These are phyloP conservation scores for Anguilla pacifica DNA, from an alignment of 2,797 vertebrate species.

Conservation along the genomic window DNA sequence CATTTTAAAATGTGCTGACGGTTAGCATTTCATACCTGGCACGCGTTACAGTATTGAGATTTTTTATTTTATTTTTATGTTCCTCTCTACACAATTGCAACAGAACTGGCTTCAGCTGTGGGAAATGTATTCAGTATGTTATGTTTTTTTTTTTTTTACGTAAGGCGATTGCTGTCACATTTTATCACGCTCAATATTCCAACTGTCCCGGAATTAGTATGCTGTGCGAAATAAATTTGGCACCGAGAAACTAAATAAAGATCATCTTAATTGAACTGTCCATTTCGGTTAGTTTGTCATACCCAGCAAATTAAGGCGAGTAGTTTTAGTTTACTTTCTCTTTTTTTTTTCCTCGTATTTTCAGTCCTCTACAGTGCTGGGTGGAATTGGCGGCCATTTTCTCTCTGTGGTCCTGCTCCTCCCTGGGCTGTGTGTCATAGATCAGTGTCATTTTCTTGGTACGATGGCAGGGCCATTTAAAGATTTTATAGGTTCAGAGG, in stretches of 20 bases:
- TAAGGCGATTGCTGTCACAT: not conserved
- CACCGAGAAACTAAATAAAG: not conserved
- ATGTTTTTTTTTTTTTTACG: not conserved
- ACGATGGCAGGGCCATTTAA: not conserved
- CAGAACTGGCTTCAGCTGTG: not conserved
- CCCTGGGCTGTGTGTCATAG: not conserved
- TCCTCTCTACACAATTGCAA: not conserved
- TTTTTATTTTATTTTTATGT: not conserved
- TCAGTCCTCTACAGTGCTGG: not conserved
- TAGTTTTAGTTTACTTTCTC: not conserved
- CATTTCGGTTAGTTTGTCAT: not conserved
- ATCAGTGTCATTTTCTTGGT: not conserved
- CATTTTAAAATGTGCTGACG: not conserved
- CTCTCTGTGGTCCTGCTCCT: not conserved
- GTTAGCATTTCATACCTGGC: not conserved
- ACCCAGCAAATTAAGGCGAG: not conserved
- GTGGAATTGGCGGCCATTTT: not conserved
- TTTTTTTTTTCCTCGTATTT: not conserved
- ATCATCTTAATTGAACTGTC: not conserved
- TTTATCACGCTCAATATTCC: not conserved
- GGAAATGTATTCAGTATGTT: not conserved
- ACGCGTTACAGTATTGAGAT: not conserved
- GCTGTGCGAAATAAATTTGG: not conserved
- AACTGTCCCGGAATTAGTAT: not conserved
- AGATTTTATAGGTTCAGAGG: slow-evolving; percentile 17